Base-by-base conservation (phyloP, 92 coral and sea anemone genomes). In the Actinostola sp. region DNA sequence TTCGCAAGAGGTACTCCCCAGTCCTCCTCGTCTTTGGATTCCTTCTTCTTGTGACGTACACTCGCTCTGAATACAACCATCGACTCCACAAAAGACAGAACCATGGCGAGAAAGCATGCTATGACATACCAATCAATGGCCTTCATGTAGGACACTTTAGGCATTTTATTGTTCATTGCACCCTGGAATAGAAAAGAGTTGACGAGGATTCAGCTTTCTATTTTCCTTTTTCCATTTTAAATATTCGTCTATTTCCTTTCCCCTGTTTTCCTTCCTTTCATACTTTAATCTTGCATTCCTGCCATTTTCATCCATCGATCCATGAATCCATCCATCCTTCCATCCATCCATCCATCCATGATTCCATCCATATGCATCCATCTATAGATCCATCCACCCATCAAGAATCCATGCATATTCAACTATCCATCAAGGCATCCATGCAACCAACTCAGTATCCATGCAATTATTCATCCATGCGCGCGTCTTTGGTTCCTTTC, bases 131-230 rank as follows among this genome's bases (percentile, higher is more conserved):
- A 95, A 77, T 95, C 99, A 61, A 95, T 95, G 10, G 99, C 99
- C 68, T 95, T 95, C 8, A 89, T 89, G 71, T 86, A 86, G 10
- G 92, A 86, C 11, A 95, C 99, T 81, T 92, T 92, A 25, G 99
- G 99, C 32, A 95, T 88, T 73, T 92, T 95, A 16, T 97, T 95
- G 27, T 92, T 89, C 99, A 95, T 95, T 2, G 81, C 81, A 25
- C 81, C 81, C 81, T 75, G n/a, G 21, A 45, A 20, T 23, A 21
- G 36, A 46, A 14, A 28, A 8, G 1, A 31, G 30, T 0, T n/a
- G n/a, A n/a, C n/a, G n/a, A n/a, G n/a, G n/a, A n/a, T n/a, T n/a
- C n/a, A n/a, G n/a, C n/a, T 25, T 51, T 25, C 17, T 25, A 4
- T 16, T 25, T 7, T 3, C 28, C 58, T 51, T 51, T 51, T 3